Percentiles rank a stretch among this genome's conserved stretches.
These are phyloP conservation scores for Eretmochelys imbricata DNA, from an alignment of 2,113 vertebrate genomes.

Conservation along the genomic window DNA sequence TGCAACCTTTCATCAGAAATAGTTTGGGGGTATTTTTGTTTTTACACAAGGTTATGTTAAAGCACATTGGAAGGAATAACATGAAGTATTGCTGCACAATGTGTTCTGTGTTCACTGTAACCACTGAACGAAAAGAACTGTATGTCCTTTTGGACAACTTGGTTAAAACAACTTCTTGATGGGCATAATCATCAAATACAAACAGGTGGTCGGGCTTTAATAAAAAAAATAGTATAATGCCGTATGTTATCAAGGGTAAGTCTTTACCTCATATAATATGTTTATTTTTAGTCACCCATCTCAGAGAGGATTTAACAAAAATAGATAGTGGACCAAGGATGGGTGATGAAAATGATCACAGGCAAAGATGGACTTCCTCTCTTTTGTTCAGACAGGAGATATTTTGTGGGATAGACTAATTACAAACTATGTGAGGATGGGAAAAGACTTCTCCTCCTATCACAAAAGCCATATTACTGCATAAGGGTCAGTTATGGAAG, in stretches of 20 bases:
- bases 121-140: background rate
- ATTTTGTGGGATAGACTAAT: background rate
- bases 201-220: background rate
- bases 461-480: background rate
- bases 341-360: background rate
- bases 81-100: background rate
- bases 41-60: background rate
- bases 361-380: background rate
- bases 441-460: background rate
- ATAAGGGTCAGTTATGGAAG: background rate
- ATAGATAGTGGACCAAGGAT: background rate
- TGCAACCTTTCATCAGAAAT: constrained; percentile 18
- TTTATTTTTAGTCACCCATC: background rate
- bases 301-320: background rate
- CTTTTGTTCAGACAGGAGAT: background rate
- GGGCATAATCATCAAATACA: background rate
- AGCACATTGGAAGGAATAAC: background rate
- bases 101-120: background rate
- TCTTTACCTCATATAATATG: background rate
- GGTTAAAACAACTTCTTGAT: background rate
- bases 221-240: background rate
- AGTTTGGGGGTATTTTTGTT: background rate
- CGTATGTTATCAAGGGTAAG: background rate
- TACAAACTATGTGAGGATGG: background rate
- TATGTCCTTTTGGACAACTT: background rate